Percentiles rank a stretch among this genome's conserved stretches.
Evolutionary conservation across 2,888 invertebrate genomes (phyloP).

Genomic region (Pimpla rufipes): DNA sequence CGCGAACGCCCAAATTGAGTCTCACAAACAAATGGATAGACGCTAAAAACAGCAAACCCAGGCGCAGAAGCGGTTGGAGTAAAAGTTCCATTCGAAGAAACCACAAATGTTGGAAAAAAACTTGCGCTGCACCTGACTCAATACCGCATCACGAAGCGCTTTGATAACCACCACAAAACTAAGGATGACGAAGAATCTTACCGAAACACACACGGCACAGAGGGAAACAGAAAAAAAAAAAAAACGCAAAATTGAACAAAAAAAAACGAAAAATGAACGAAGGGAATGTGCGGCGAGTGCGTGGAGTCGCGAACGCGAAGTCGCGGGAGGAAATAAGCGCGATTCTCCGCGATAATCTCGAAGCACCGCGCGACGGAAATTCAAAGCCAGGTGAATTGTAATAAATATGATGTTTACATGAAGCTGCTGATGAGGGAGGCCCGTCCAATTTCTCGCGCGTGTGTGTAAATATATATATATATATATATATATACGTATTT

Average conservation of each 20-base stretch:
- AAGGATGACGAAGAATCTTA: background rate
- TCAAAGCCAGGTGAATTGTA: slow-evolving; percentile 19
- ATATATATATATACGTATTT: background rate
- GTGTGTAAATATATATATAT: background rate
- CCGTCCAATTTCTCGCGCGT: slow-evolving; percentile 51
- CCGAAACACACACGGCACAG: background rate
- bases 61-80: too few species aligned
- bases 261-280: background rate
- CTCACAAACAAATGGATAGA: too few species aligned
- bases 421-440: slow-evolving; percentile 58
- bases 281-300: background rate
- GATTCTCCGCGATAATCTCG: background rate
- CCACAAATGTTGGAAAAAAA: too few species aligned
- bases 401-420: slow-evolving; percentile 61
- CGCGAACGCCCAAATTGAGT: too few species aligned
- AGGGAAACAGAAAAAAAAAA: too few species aligned
- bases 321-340: background rate
- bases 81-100: too few species aligned
- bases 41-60: too few species aligned
- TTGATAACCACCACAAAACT: background rate
- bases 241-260: too few species aligned
- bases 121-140: too few species aligned
- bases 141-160: background rate
- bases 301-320: background rate
- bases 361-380: background rate